Conservation (phyloP, 2,113 vertebrate species). For the Tenrec ecaudatus region DNA sequence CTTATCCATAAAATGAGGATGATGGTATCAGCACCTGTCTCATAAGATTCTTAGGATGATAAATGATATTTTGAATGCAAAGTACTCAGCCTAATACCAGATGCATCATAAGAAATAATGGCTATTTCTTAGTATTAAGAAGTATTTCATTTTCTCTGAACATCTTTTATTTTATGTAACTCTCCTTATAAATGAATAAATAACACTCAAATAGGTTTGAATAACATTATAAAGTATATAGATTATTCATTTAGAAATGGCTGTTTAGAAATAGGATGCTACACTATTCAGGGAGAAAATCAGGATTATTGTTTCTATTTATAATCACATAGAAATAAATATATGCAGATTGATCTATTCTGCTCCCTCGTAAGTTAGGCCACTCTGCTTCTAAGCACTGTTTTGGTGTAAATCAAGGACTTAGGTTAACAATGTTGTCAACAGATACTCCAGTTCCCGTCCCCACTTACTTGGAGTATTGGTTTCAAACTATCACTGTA, state of each 20-base stretch:
- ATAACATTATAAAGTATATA: background rate
- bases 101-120: background rate
- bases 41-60: background rate
- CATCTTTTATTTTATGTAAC: conserved; percentile 1
- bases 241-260: conserved; percentile 13
- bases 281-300: background rate
- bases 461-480: background rate
- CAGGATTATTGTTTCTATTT: background rate
- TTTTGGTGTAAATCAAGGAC: background rate
- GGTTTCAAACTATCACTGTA: background rate
- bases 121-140: conserved; percentile 11
- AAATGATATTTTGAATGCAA: background rate
- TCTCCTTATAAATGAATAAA: conserved; percentile 57
- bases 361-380: background rate
- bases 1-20: background rate
- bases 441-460: background rate
- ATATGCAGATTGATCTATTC: background rate
- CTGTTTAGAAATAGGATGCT: background rate
- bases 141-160: conserved; percentile 1
- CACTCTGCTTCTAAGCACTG: conserved; percentile 8
- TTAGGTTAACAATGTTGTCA: conserved; percentile 53
- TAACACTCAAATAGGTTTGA: background rate
- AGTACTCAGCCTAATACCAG: background rate
- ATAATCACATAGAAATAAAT: conserved; percentile 2
- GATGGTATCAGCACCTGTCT: background rate